A percentile compares a stretch with the other conserved stretches of the same genome.
phyloP scores from a whole-genome alignment of 2,113 vertebrate genomes.

The Erinaceus europaeus region DNA sequence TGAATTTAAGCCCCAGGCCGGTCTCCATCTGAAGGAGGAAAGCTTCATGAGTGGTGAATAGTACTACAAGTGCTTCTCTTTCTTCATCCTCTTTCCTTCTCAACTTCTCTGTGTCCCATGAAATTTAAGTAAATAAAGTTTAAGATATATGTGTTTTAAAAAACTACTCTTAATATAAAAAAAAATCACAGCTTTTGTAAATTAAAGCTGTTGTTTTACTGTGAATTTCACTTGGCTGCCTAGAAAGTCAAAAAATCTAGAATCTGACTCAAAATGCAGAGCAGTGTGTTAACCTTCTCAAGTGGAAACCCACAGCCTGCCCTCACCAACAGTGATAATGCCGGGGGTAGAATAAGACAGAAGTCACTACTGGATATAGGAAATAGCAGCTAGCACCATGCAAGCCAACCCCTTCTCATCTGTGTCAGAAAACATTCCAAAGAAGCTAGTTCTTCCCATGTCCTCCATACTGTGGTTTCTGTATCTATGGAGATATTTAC shows the following conservation, averaged over 20 bases:
- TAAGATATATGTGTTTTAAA: too few species aligned
- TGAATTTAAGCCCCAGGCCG: too few species aligned
- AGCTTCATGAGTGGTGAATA: too few species aligned
- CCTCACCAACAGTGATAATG: neutral
- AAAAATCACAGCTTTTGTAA: neutral
- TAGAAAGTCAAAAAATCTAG: neutral
- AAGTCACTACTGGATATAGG: neutral
- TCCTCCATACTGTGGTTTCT: neutral
- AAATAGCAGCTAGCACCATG: neutral
- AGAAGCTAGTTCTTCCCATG: neutral
- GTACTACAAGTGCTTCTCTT: too few species aligned
- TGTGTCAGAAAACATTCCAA: neutral
- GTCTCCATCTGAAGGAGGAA: too few species aligned
- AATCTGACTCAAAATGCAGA: neutral
- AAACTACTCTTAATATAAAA: too few species aligned
- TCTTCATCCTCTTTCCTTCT: too few species aligned
- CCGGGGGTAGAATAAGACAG: neutral
- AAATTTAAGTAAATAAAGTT: too few species aligned
- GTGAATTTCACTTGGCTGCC: constrained; percentile 21
- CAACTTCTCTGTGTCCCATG: too few species aligned
- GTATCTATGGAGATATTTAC: neutral
- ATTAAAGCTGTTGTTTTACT: neutral
- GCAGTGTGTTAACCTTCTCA: neutral
- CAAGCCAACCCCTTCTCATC: neutral
- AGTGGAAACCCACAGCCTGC: neutral